Base-by-base conservation (phyloP, 2,888 invertebrate species). In the Leucania comma region DNA sequence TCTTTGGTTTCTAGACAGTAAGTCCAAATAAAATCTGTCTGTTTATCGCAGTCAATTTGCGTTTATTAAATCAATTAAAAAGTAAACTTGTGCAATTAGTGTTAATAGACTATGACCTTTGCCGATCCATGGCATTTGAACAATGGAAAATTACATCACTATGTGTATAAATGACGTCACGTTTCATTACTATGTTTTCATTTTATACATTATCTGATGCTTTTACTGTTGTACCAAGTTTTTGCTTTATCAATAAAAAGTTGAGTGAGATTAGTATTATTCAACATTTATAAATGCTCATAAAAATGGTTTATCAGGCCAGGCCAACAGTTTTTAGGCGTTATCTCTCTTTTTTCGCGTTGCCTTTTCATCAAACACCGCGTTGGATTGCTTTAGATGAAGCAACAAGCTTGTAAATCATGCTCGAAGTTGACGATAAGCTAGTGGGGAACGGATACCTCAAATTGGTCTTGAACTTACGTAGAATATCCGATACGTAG, bases 71-170 rank as follows among this genome's bases (percentile, higher is more conserved):
- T 51, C 12, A 79, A 62, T 59, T 58, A 29, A 35, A 59, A 51
- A 51, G 35, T 24, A 63, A 24, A 59, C 1, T 32, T 29, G 26
- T 57, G 12, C 22, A 48, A 35, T 66, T 51, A 79, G 50, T 46
- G 75, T 68, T 63, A 74, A 79, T 56, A 60, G 12, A 26, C 17
- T n/a, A 29, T 46, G 35, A 53, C 68, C 69, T 69, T 53, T 53
- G 26, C 22, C 29, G 50, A 51, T 60, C 12, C 38, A 56, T 51
- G 29, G 76, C 62, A 42, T n/a, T 75, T 46, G 38, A 60, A 50
- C 38, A 57, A 75, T 24, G 76, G 63, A 68, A 80, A 60, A 51
- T 26, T 50, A 67, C 29, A 24, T 20, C n/a, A 8, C 20, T 26
- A 14, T 26, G 20, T 68, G 14, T 53, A 4, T 20, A 48, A 12